Conservation (phyloP, 64 coral and sea anemone genomes). For the Pocillopora damicornis region DNA sequence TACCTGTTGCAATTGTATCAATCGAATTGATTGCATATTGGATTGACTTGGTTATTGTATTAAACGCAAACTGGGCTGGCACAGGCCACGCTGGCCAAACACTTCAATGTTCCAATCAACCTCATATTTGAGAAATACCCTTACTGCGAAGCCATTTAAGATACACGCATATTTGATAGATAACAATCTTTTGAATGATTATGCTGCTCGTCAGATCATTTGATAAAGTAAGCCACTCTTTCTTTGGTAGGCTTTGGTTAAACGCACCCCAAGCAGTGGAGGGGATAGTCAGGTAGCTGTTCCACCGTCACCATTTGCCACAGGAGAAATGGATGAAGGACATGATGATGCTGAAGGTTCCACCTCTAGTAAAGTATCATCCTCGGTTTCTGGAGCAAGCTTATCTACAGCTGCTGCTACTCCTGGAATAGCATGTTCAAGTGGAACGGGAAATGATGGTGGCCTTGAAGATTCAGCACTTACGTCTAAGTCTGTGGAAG, state of each 20-base stretch:
- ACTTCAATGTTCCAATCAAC: too few species aligned
- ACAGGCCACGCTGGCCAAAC: too few species aligned
- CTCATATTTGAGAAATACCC: too few species aligned
- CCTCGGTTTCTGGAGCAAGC: neutral
- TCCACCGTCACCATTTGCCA: constrained; percentile 57
- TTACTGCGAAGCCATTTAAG: too few species aligned
- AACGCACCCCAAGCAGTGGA: constrained; percentile 35
- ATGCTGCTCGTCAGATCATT: neutral
- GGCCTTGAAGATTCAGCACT: constrained; percentile 29
- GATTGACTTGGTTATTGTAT: too few species aligned
- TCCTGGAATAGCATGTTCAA: neutral
- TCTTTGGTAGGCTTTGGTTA: constrained; percentile 46
- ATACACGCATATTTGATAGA: too few species aligned
- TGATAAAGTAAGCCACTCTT: neutral
- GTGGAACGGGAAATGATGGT: constrained; percentile 11
- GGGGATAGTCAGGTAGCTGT: constrained; percentile 16
- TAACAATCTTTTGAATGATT: too few species aligned
- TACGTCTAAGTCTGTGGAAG: constrained; percentile 38
- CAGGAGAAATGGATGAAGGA: constrained; percentile 28
- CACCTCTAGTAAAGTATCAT: constrained; percentile 11
- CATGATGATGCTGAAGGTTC: constrained; percentile 28
- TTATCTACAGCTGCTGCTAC: constrained; percentile 1
- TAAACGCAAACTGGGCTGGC: too few species aligned
- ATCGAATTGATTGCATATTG: too few species aligned
- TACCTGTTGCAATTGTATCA: too few species aligned